Evolutionary conservation across 2,113 vertebrate genomes (phyloP).

Genomic region (Capricornis sumatraensis): DNA sequence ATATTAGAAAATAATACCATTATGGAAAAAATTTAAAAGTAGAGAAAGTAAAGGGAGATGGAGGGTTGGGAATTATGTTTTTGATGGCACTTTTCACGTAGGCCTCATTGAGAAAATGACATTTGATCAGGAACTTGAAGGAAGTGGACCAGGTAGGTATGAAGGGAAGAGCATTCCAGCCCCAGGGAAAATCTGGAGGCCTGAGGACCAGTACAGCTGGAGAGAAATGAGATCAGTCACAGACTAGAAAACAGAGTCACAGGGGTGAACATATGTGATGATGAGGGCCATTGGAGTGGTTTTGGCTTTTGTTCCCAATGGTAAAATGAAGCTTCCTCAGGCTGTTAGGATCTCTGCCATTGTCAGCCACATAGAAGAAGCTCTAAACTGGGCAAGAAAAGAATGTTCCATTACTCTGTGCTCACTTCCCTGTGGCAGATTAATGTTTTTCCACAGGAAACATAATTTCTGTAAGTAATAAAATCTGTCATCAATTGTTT

Average conservation of each 20-base stretch:
- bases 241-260: not conserved
- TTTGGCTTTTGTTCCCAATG: not conserved
- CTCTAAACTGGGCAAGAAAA: not conserved
- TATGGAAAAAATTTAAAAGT: not conserved
- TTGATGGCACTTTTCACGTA: not conserved
- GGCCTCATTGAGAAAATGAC: not conserved
- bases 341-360: not conserved
- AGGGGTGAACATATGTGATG: too few relatives aligned
- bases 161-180: not conserved
- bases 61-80: not conserved
- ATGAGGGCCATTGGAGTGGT: fast-evolving
- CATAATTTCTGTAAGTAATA: not conserved
- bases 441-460: not conserved
- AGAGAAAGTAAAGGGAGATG: not conserved
- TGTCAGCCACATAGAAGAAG: not conserved
- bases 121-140: not conserved
- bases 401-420: not conserved
- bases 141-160: not conserved
- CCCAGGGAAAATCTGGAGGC: not conserved
- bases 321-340: not conserved
- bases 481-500: constrained; percentile 6
- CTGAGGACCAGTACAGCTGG: not conserved
- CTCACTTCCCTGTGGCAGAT: not conserved
- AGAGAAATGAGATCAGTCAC: not conserved
- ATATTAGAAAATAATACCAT: not conserved